These are phyloP conservation scores for Leucoraja ocellata DNA, from an alignment of 2,797 vertebrate species.

Conservation along the genomic window DNA sequence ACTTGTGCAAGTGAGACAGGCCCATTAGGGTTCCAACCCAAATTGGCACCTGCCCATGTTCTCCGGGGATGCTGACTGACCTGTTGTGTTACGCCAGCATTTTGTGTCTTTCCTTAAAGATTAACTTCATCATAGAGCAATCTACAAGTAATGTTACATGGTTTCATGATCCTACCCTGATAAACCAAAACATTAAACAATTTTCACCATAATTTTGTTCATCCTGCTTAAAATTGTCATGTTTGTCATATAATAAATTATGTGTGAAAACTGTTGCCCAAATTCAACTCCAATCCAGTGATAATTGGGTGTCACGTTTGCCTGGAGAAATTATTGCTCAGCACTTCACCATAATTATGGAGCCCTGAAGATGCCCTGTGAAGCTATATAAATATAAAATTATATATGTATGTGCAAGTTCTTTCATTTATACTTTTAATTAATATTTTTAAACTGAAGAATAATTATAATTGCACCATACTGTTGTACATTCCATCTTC, in stretches of 20 bases:
- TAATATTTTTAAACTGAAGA: too few species aligned
- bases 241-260: not conserved
- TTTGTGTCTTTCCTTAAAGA: not conserved
- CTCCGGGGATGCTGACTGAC: too few species aligned
- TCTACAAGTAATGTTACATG: not conserved
- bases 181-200: not conserved
- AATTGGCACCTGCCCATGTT: too few species aligned
- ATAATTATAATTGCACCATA: not conserved
- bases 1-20: too few species aligned
- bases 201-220: not conserved
- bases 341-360: not conserved
- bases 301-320: not conserved
- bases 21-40: too few species aligned
- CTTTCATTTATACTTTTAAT: not conserved
- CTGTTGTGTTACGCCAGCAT: too few species aligned
- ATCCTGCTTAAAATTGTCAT: not conserved
- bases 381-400: too few species aligned
- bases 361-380: not conserved
- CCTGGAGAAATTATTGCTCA: not conserved
- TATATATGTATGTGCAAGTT: not conserved
- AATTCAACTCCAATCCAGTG: not conserved
- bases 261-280: not conserved
- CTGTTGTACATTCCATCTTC: not conserved
- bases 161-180: not conserved
- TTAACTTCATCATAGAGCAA: not conserved